phyloP scores from a whole-genome alignment of 2,797 vertebrate genomes.

The Syngnathus acus region DNA sequence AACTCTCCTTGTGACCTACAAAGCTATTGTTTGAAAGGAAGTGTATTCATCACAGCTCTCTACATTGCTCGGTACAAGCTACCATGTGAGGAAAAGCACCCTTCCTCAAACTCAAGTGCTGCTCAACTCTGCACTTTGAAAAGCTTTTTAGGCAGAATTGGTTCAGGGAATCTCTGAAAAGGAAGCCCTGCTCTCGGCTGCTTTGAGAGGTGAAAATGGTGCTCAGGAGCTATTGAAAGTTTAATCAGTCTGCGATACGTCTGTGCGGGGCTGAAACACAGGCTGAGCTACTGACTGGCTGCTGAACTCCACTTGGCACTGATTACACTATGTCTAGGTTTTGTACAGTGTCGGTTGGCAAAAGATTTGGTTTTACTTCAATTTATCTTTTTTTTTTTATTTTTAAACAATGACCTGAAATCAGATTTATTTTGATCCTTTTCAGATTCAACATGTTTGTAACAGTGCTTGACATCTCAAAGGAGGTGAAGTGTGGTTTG shows the following conservation, averaged over 20 bases:
- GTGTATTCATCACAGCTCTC: slow-evolving; percentile 62
- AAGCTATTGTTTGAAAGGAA: slow-evolving; percentile 72
- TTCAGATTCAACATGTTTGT: too few relatives aligned
- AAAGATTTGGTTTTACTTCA: background rate
- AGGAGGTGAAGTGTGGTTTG: too few relatives aligned
- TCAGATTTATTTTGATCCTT: too few relatives aligned
- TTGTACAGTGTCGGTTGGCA: background rate
- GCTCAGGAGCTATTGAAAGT: slow-evolving; percentile 49
- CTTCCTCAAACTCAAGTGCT: slow-evolving; percentile 53
- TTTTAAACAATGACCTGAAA: background rate
- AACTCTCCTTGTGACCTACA: slow-evolving; percentile 63
- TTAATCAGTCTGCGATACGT: slow-evolving; percentile 52
- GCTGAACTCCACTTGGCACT: slow-evolving; percentile 1
- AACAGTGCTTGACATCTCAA: too few relatives aligned
- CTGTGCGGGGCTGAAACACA: slow-evolving; percentile 15
- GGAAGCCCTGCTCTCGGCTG: slow-evolving; percentile 38
- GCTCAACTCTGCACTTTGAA: slow-evolving; percentile 47
- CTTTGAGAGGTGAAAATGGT: slow-evolving; percentile 51
- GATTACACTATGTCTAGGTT: slow-evolving; percentile 3
- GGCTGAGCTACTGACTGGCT: slow-evolving; percentile 5
- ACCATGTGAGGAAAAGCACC: slow-evolving; percentile 43
- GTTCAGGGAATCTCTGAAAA: slow-evolving; percentile 43
- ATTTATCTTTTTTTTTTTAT: background rate
- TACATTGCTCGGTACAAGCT: slow-evolving; percentile 41
- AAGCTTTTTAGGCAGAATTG: slow-evolving; percentile 52